Percentiles rank a stretch among this genome's conserved stretches.
phyloP scores from a whole-genome alignment of 2,888 invertebrate species.

The Apamea sordens region DNA sequence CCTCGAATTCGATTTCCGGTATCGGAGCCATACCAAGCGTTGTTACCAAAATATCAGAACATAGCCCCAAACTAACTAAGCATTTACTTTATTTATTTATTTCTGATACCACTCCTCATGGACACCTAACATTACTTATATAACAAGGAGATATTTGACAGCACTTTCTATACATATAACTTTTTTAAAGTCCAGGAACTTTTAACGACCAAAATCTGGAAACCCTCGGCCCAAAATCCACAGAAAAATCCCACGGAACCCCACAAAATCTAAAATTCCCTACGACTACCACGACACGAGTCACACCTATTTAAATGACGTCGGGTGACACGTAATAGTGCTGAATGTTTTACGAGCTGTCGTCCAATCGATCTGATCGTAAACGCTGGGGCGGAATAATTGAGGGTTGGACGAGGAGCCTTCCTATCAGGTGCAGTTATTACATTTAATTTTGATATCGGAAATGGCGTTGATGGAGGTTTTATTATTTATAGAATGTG shows the following conservation, averaged over 20 bases:
- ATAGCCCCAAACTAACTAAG: neutral
- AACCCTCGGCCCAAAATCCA: neutral
- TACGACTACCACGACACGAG: constrained; percentile 10
- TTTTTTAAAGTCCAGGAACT: neutral
- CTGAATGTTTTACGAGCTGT: constrained; percentile 68
- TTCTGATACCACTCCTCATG: too few species aligned
- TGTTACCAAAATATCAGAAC: neutral
- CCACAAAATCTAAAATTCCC: constrained; percentile 18
- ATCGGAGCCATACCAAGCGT: neutral
- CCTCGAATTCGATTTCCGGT: neutral
- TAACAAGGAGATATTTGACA: neutral
- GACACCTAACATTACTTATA: neutral
- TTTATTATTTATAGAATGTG: constrained; percentile 3
- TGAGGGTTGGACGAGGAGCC: constrained; percentile 23
- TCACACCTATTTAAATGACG: constrained; percentile 54
- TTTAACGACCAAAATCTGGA: neutral
- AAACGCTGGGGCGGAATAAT: constrained; percentile 56
- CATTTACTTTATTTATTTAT: neutral
- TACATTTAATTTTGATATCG: constrained; percentile 40
- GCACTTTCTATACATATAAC: too few species aligned
- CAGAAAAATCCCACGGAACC: constrained; percentile 9
- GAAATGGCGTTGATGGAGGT: neutral
- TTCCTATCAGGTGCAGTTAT: constrained; percentile 37
- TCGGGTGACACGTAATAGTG: constrained; percentile 57
- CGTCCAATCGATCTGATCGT: constrained; percentile 50